These are phyloP conservation scores for Choreutis nemorana DNA, from an alignment of 2,888 invertebrate genomes.

Conservation along the genomic window DNA sequence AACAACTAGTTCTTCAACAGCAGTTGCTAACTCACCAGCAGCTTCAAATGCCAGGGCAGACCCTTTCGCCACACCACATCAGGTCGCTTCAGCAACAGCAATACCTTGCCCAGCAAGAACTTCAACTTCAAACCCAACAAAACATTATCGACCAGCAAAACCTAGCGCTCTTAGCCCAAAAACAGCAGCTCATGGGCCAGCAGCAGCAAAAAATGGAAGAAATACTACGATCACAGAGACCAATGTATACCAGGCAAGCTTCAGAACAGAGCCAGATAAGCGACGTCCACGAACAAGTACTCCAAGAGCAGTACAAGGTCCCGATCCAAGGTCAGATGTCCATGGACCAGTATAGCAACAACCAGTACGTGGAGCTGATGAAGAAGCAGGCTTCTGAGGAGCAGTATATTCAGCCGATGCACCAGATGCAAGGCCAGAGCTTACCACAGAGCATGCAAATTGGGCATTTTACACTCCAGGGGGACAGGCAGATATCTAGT, in stretches of 20 bases:
- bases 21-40: slow-evolving; percentile 53
- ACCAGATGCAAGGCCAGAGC: slow-evolving; percentile 45
- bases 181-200: slow-evolving; percentile 58
- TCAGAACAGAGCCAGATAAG: slow-evolving; percentile 58
- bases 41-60: slow-evolving; percentile 51
- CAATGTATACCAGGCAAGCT: slow-evolving; percentile 47
- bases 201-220: slow-evolving; percentile 60
- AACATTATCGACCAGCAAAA: slow-evolving; percentile 66
- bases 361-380: slow-evolving; percentile 30
- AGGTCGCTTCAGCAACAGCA: slow-evolving; percentile 57
- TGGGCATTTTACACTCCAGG: slow-evolving; percentile 48
- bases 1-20: slow-evolving; percentile 56
- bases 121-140: slow-evolving; percentile 60
- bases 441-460: slow-evolving; percentile 48
- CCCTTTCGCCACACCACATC: slow-evolving; percentile 49
- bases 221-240: slow-evolving; percentile 40
- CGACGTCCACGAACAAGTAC: slow-evolving; percentile 42
- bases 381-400: slow-evolving; percentile 42
- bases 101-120: slow-evolving; percentile 58
- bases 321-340: slow-evolving; percentile 45
- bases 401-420: slow-evolving; percentile 32
- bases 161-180: slow-evolving; percentile 55
- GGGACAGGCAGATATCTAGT: slow-evolving; percentile 59
- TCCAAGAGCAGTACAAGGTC: slow-evolving; percentile 35
- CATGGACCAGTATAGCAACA: slow-evolving; percentile 40